Percentiles rank a stretch among this genome's conserved stretches.
These are phyloP conservation scores for Campoletis raptor DNA, from an alignment of 2,888 invertebrate species.

Conservation along the genomic window DNA sequence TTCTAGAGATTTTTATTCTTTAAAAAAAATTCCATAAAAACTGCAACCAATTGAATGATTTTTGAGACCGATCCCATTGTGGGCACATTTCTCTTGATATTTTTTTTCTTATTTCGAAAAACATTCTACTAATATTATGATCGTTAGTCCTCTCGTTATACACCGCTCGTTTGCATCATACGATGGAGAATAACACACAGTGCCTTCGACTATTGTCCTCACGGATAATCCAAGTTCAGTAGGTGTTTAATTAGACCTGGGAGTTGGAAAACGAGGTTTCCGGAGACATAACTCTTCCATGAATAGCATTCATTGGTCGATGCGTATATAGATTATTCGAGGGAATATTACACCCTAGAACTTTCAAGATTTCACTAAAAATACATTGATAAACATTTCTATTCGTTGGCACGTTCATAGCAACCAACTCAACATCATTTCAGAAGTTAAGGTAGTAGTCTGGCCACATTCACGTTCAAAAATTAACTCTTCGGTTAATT, in stretches of 20 bases:
- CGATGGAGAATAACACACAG: constrained; percentile 46
- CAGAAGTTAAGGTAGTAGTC: neutral
- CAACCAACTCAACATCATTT: neutral
- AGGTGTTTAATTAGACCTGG: constrained; percentile 73
- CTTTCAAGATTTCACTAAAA: constrained; percentile 8
- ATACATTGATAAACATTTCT: constrained; percentile 1
- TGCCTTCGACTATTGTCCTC: constrained; percentile 61
- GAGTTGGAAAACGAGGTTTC: constrained; percentile 65
- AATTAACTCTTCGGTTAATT: too few relatives aligned
- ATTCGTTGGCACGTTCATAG: neutral
- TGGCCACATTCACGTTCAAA: too few relatives aligned
- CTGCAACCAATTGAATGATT: too few relatives aligned
- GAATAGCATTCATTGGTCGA: constrained; percentile 24
- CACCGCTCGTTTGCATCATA: constrained; percentile 38
- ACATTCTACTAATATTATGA: neutral
- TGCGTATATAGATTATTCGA: constrained; percentile 28
- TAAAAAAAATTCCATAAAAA: too few relatives aligned
- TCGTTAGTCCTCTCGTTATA: constrained; percentile 9
- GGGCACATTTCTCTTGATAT: too few relatives aligned
- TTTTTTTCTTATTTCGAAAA: too few relatives aligned
- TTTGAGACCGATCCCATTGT: too few relatives aligned
- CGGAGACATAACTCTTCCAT: constrained; percentile 50
- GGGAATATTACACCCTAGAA: constrained; percentile 17
- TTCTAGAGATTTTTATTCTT: too few relatives aligned
- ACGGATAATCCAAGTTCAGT: constrained; percentile 75